These are phyloP conservation scores for Piprites chloris DNA, from an alignment of 2,113 vertebrate genomes.

Conservation along the genomic window DNA sequence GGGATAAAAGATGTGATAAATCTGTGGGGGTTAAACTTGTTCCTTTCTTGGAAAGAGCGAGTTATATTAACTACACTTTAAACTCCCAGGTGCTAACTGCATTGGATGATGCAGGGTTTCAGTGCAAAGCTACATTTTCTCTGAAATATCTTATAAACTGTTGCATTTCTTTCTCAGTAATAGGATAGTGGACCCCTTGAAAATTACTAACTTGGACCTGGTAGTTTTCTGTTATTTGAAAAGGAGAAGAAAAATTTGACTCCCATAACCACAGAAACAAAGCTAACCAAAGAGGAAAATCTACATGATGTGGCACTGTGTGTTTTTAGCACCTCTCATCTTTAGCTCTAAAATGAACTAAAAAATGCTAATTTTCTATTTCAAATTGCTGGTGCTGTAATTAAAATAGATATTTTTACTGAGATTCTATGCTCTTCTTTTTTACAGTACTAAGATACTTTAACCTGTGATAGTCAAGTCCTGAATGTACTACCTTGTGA, in stretches of 20 bases:
- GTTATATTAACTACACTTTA: background rate
- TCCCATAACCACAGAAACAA: background rate
- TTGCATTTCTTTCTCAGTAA: background rate
- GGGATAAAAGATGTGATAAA: background rate
- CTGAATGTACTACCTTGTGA: background rate
- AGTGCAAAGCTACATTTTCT: background rate
- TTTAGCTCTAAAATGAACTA: background rate
- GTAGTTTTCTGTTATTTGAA: background rate
- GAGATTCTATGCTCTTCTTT: background rate
- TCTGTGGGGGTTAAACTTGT: background rate
- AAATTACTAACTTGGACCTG: background rate
- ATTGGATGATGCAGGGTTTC: background rate
- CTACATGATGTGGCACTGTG: background rate
- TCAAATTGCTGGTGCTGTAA: background rate
- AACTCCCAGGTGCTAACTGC: background rate
- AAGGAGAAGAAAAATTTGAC: background rate
- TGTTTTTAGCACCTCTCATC: background rate
- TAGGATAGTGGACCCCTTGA: background rate
- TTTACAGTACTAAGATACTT: background rate
- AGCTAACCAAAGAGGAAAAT: background rate
- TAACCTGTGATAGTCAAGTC: background rate
- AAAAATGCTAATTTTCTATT: background rate
- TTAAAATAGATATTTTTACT: conserved; percentile 8
- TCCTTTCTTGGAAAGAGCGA: background rate
- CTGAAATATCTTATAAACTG: background rate